Conservation (phyloP, 2,797 vertebrate genomes). For the Spinus olivaceus region DNA sequence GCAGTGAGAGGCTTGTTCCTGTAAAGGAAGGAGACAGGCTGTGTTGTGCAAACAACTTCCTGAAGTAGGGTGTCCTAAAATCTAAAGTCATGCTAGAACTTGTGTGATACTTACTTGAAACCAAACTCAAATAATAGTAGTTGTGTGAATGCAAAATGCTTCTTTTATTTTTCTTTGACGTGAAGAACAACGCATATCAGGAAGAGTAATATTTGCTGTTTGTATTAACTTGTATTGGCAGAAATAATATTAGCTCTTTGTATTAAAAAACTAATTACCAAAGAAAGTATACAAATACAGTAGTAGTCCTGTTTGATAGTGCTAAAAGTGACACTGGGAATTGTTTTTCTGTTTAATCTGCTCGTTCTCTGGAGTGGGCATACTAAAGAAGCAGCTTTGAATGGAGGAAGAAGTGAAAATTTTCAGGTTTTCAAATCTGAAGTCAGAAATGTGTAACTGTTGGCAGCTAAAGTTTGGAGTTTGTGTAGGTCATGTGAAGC, state of each 20-base stretch:
- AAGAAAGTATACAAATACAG: background rate
- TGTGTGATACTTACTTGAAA: background rate
- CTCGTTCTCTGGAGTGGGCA: background rate
- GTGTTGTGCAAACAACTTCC: background rate
- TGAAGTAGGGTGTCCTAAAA: background rate
- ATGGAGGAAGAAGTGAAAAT: background rate
- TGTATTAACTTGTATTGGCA: background rate
- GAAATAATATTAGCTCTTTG: background rate
- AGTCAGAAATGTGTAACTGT: background rate
- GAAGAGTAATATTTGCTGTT: background rate
- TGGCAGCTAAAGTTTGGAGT: background rate
- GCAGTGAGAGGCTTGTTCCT: background rate
- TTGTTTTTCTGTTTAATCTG: background rate
- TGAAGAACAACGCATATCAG: fast-evolving
- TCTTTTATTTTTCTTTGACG: background rate
- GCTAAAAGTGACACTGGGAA: background rate
- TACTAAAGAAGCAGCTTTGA: background rate
- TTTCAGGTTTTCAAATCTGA: background rate
- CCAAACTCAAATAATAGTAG: background rate
- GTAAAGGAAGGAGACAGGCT: background rate
- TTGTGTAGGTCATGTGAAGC: background rate
- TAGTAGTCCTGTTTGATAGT: background rate
- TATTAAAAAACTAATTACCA: background rate
- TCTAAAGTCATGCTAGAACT: background rate
- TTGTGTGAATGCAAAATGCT: background rate